Conservation (phyloP, 2,113 vertebrate genomes). For the Halcyon senegalensis region DNA sequence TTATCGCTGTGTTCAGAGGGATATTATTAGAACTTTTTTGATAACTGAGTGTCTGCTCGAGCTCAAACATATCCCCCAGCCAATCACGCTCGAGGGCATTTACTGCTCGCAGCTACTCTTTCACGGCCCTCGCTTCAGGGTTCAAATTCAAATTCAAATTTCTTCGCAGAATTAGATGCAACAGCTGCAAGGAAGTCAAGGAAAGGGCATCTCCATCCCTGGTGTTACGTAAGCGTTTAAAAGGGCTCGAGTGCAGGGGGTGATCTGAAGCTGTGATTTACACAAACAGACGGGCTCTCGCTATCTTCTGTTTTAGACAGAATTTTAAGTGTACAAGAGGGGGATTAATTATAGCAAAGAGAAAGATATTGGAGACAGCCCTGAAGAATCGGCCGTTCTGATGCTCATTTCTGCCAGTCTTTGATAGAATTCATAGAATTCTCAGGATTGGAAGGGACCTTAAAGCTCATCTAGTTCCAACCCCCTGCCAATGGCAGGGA, state of each 20-base stretch:
- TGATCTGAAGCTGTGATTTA: not conserved
- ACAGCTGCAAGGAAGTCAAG: conserved; percentile 35
- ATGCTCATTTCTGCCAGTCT: not conserved
- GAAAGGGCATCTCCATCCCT: not conserved
- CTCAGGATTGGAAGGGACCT: too few relatives aligned
- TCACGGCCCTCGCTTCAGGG: not conserved
- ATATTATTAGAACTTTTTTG: conserved; percentile 53
- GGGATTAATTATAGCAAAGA: not conserved
- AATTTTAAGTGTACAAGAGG: not conserved
- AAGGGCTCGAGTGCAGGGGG: not conserved
- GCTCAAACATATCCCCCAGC: not conserved
- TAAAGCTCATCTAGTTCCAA: too few relatives aligned
- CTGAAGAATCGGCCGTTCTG: not conserved
- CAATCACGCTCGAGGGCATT: not conserved
- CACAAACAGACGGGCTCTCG: not conserved
- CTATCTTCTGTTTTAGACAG: not conserved
- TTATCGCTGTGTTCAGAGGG: conserved; percentile 13
- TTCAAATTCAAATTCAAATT: conserved; percentile 59
- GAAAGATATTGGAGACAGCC: fast-evolving
- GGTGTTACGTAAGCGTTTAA: conserved; percentile 20
- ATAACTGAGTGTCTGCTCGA: conserved; percentile 23
- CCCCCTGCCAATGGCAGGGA: too few relatives aligned
- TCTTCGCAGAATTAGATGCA: conserved; percentile 38
- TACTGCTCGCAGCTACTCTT: conserved; percentile 10
- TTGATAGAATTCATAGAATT: too few relatives aligned